A percentile compares a stretch with the other conserved stretches of the same genome.
phyloP scores from a whole-genome alignment of 2,888 invertebrate species.

The Trachelus troglodyta region DNA sequence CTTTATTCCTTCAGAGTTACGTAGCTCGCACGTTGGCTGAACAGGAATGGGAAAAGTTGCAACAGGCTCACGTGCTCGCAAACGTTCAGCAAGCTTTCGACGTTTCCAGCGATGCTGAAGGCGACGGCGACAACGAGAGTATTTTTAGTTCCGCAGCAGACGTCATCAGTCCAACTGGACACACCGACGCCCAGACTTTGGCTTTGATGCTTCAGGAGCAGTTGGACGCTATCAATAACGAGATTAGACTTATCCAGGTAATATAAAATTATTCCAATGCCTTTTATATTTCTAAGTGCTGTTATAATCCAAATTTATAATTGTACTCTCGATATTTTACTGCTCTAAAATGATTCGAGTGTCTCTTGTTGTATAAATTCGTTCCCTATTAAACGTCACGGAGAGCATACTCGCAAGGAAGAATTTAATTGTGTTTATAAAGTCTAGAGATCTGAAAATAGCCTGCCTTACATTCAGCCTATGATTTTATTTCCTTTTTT shows the following conservation, averaged over 20 bases:
- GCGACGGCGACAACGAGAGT: slow-evolving; percentile 81
- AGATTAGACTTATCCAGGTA: slow-evolving; percentile 81
- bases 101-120: slow-evolving; percentile 86
- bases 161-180: slow-evolving; percentile 76
- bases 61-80: slow-evolving; percentile 89
- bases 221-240: slow-evolving; percentile 99
- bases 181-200: slow-evolving; percentile 95
- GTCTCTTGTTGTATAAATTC: background rate
- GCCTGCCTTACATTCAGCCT: background rate
- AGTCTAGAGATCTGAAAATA: background rate
- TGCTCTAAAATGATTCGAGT: background rate
- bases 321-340: no score
- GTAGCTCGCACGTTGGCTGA: slow-evolving; percentile 63
- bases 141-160: slow-evolving; percentile 78
- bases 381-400: background rate
- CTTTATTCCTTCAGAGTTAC: slow-evolving; percentile 49
- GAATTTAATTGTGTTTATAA: background rate
- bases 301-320: no score
- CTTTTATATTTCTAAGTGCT: background rate
- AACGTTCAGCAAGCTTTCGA: slow-evolving; percentile 95
- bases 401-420: background rate
- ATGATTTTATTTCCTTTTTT: background rate
- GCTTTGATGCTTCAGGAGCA: slow-evolving; percentile 99
- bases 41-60: slow-evolving; percentile 95
- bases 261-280: slow-evolving; percentile 10